Percentiles rank a stretch among this genome's conserved stretches.
These are phyloP conservation scores for Todiramphus chloris DNA, from an alignment of 2,113 vertebrate genomes.

Conservation along the genomic window DNA sequence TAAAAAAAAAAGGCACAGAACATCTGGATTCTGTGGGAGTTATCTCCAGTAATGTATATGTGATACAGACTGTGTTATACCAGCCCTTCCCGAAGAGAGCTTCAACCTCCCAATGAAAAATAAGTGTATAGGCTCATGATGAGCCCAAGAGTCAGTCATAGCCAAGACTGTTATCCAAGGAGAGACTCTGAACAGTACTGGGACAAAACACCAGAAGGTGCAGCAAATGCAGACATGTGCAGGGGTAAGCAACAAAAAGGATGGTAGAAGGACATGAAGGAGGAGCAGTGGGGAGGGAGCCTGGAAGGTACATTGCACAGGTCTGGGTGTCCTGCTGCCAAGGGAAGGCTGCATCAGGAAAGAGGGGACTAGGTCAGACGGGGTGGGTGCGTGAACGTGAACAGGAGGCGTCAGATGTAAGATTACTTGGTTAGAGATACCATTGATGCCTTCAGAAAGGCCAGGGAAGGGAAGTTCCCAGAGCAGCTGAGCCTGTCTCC, in stretches of 20 bases:
- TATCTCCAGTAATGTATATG: not conserved
- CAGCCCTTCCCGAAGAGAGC: not conserved
- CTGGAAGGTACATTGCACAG: not conserved
- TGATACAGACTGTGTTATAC: not conserved
- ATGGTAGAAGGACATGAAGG: not conserved
- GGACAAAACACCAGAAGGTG: not conserved
- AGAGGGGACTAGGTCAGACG: not conserved
- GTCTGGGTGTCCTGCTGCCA: not conserved
- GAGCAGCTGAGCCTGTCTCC: not conserved
- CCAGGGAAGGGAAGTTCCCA: not conserved
- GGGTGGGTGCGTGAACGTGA: rapidly evolving
- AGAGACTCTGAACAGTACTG: not conserved
- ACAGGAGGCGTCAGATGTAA: not conserved
- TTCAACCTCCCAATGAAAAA: not conserved
- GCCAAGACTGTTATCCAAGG: not conserved
- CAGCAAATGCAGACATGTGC: rapidly evolving
- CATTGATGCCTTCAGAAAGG: not conserved
- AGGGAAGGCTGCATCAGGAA: not conserved
- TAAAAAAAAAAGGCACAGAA: not conserved
- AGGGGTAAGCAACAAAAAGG: not conserved
- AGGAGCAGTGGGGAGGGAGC: rapidly evolving
- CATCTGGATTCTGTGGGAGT: not conserved
- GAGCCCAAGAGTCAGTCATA: not conserved
- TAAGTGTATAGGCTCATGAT: not conserved
- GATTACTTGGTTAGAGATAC: not conserved